Conservation (phyloP, 1,140 invertebrate genomes). For the Cyrtorhinus lividipennis region DNA sequence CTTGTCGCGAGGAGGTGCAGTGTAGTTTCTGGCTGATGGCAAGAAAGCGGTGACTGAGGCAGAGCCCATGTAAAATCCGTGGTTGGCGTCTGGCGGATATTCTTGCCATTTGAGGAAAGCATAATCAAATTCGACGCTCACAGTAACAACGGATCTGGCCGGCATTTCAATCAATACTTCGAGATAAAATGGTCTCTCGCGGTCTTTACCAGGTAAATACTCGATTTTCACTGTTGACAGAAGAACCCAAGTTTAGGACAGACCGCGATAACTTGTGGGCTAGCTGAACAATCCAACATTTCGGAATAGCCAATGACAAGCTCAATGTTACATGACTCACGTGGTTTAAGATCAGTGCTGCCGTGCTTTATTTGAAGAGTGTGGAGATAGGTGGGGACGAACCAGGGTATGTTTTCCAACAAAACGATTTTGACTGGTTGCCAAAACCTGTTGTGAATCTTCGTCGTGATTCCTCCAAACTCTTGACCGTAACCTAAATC, state of each 20-base stretch:
- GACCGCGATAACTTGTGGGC: not conserved
- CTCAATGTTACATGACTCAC: no score
- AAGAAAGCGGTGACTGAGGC: constrained; percentile 64
- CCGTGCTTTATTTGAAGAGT: constrained; percentile 56
- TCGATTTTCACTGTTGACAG: constrained; percentile 34
- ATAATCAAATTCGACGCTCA: constrained; percentile 84
- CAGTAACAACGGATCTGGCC: constrained; percentile 58
- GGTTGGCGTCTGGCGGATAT: constrained; percentile 97
- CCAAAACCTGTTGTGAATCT: constrained; percentile 63
- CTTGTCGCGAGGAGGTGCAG: constrained; percentile 53
- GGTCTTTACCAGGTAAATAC: constrained; percentile 70
- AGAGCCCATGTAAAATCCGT: constrained; percentile 87
- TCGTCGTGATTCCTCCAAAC: constrained; percentile 68
- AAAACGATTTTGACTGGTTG: constrained; percentile 49
- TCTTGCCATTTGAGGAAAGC: constrained; percentile 96
- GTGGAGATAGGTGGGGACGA: constrained; percentile 80
- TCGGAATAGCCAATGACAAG: no score
- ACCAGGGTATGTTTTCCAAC: constrained; percentile 84
- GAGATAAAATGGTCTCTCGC: constrained; percentile 71
- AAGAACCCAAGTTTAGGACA: not conserved
- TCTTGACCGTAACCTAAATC: constrained; percentile 48
- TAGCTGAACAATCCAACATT: no score
- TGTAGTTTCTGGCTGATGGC: constrained; percentile 63
- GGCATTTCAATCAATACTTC: constrained; percentile 72
- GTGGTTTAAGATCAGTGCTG: constrained; percentile 40